Base-by-base conservation (phyloP, 1,140 invertebrate genomes). In the Drosophila prosaltans region DNA sequence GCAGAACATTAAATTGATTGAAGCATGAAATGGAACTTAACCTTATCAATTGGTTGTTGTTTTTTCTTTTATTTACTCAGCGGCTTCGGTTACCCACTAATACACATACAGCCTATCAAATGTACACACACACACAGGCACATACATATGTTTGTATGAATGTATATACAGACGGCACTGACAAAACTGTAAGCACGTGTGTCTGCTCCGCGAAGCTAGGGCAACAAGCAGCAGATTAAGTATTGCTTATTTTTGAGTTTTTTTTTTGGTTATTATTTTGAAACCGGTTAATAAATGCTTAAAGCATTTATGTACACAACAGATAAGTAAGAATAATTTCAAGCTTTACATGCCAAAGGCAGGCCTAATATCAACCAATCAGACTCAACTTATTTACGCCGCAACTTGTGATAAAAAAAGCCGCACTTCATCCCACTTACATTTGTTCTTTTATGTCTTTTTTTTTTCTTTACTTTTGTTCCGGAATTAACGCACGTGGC, bases 1-100 rank as follows among this genome's bases (percentile, higher is more conserved):
- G 45, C 45, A 51, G 45, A 59, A 39, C 57, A 59, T 39, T 16
- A 39, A 59, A 59, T 39, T 39, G 57, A 59, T 59, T 59, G 57
- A 39, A 32, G 30, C 28, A 39, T 32, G 57, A 16, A 32, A 58
- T 6, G 57, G 21, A 51, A 39, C 16, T 16, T 21, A 32, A 24
- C 21, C 57, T 59, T 59, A 59, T 59, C 32, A 39, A 21, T 21
- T 39, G 28, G 30, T 59, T 51, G 21, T 51, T 36, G 3, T 26
- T 26, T 59, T 59, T 51, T 36, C 2, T 26, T 26, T 59, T 59
- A 59, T 39, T 59, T 59, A 59, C 57, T 39, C 57, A 32, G 54
- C 54, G 54, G 54, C 24, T 28, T 28, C 26, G 28, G 28, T 30
- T 36, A 36, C 2, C 4, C 4, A 2, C 28, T 3, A 2, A 30